Evolutionary conservation across 2,888 invertebrate genomes (phyloP).

Genomic region (Scrobipalpa atriplicella): DNA sequence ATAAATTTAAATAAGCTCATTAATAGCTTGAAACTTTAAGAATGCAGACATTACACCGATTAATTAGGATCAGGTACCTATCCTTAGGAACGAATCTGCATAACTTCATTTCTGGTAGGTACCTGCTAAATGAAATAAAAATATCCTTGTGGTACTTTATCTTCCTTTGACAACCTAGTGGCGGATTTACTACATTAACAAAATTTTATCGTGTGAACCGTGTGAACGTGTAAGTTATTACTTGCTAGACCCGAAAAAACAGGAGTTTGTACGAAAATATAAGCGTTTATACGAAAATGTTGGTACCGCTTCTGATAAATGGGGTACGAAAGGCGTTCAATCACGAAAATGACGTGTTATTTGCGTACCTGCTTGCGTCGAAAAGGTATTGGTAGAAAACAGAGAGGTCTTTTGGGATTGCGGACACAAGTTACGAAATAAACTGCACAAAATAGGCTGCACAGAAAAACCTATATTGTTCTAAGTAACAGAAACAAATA

Average conservation of each 20-base stretch:
- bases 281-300: conserved; percentile 6
- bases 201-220: background rate
- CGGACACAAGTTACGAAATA: background rate
- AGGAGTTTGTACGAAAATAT: background rate
- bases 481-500: too few relatives aligned
- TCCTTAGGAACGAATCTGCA: too few relatives aligned
- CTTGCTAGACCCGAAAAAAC: background rate
- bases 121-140: background rate
- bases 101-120: too few relatives aligned
- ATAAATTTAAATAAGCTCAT: too few relatives aligned
- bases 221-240: background rate
- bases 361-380: conserved; percentile 9
- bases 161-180: background rate
- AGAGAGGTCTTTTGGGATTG: background rate
- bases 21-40: too few relatives aligned
- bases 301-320: conserved; percentile 25
- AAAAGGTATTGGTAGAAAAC: conserved; percentile 6
- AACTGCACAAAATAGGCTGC: too few relatives aligned
- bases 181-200: background rate
- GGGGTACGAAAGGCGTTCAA: conserved; percentile 25
- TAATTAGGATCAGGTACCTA: too few relatives aligned
- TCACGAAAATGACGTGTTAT: conserved; percentile 27
- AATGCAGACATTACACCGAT: too few relatives aligned
- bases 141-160: background rate
- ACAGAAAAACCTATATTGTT: too few relatives aligned